Evolutionary conservation across 1,140 invertebrate genomes (phyloP).

Genomic region (Lasaia peninsularis): DNA sequence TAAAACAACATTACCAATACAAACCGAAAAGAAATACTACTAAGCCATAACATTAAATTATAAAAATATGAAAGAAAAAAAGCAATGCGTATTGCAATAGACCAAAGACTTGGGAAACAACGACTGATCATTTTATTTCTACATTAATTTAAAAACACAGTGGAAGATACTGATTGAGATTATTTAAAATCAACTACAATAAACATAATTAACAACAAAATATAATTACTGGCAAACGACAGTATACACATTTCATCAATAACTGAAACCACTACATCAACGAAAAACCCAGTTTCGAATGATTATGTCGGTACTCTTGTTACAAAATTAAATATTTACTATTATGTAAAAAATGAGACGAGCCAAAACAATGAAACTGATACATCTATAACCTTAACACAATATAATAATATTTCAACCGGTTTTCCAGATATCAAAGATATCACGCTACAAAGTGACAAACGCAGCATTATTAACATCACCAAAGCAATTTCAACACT

Average conservation of each 20-base stretch:
- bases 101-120: conserved; percentile 3
- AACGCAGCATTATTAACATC: not conserved
- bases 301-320: not conserved
- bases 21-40: not conserved
- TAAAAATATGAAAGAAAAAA: not conserved
- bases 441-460: not conserved
- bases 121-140: too few relatives aligned
- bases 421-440: conserved; percentile 3
- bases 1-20: not conserved
- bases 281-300: not conserved
- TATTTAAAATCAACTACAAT: not conserved
- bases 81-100: not conserved
- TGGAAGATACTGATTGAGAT: not conserved
- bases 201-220: not conserved
- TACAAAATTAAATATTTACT: not conserved
- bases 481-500: not conserved
- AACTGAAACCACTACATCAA: not conserved
- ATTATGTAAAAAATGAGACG: not conserved
- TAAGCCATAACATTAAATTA: not conserved
- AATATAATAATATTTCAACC: not conserved
- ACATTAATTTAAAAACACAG: too few relatives aligned
- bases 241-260: not conserved
- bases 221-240: not conserved
- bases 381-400: not conserved
- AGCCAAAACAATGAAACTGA: not conserved